These are phyloP conservation scores for Musca vetustissima DNA, from an alignment of 1,140 invertebrate genomes.

Conservation along the genomic window DNA sequence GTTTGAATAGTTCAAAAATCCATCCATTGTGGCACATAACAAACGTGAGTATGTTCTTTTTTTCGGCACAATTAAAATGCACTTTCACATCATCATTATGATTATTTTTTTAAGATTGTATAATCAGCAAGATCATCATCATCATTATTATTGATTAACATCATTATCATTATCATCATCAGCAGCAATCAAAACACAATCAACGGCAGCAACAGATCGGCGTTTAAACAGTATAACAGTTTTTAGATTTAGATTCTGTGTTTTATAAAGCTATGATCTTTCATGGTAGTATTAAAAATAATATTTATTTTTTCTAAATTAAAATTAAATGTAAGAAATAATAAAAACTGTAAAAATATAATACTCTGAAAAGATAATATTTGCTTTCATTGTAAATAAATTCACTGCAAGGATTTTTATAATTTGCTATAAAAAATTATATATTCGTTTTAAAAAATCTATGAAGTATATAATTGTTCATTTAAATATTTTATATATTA, in stretches of 20 bases:
- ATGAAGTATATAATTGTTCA: no score
- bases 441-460: no score
- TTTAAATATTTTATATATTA: no score
- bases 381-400: no score
- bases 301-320: slow-evolving; percentile 11
- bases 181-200: slow-evolving; percentile 25
- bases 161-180: slow-evolving; percentile 13
- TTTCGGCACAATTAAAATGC: slow-evolving; percentile 27
- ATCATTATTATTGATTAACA: no score
- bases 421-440: no score
- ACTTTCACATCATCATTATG: slow-evolving; percentile 22
- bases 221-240: slow-evolving; percentile 11
- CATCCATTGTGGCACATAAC: slow-evolving; percentile 12
- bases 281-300: background rate
- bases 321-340: no score
- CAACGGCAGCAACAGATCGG: slow-evolving; percentile 25
- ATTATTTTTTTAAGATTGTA: slow-evolving; percentile 15
- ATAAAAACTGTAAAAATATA: no score
- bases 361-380: background rate
- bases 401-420: no score
- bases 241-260: background rate
- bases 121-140: no score
- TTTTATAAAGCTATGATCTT: background rate
- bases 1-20: background rate
- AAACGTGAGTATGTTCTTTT: slow-evolving; percentile 25